These are phyloP conservation scores for Pavo muticus DNA, from an alignment of 2,113 vertebrate genomes.

Conservation along the genomic window DNA sequence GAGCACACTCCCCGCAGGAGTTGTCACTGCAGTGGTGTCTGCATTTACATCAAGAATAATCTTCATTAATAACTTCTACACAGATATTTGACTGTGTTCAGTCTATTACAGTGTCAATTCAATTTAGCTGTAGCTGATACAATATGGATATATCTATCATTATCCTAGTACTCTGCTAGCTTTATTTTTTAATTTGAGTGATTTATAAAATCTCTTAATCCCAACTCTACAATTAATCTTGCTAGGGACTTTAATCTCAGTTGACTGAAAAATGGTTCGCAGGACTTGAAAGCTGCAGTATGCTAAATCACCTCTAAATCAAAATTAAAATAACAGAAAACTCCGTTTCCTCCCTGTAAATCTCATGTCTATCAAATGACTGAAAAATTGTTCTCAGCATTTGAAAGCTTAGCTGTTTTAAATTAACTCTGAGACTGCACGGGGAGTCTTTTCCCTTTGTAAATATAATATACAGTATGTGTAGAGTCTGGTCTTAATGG, in stretches of 20 bases:
- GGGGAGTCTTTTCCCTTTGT: not conserved
- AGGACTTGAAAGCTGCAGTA: conserved; percentile 45
- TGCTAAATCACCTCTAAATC: conserved; percentile 46
- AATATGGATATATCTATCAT: conserved; percentile 28
- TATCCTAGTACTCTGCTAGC: conserved; percentile 24
- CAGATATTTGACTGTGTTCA: conserved; percentile 1
- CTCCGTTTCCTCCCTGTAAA: conserved; percentile 33
- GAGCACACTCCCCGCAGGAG: conserved; percentile 4
- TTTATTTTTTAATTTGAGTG: conserved; percentile 62
- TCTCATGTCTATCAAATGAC: not conserved
- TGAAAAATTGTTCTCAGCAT: not conserved
- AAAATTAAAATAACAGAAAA: conserved; percentile 66
- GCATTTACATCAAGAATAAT: conserved; percentile 33
- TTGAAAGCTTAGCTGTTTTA: conserved; percentile 7
- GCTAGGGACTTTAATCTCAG: conserved; percentile 53
- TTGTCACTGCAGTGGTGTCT: not conserved
- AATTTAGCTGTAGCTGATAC: conserved; percentile 57
- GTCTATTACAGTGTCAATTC: conserved; percentile 45
- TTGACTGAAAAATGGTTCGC: conserved; percentile 41
- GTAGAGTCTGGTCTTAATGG: not conserved
- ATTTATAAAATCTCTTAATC: conserved; percentile 69
- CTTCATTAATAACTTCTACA: conserved; percentile 47
- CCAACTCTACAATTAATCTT: conserved; percentile 57
- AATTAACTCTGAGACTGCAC: not conserved
- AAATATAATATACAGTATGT: not conserved